These are phyloP conservation scores for Ridgeia piscesae DNA, from an alignment of 1,140 invertebrate genomes.

Conservation along the genomic window DNA sequence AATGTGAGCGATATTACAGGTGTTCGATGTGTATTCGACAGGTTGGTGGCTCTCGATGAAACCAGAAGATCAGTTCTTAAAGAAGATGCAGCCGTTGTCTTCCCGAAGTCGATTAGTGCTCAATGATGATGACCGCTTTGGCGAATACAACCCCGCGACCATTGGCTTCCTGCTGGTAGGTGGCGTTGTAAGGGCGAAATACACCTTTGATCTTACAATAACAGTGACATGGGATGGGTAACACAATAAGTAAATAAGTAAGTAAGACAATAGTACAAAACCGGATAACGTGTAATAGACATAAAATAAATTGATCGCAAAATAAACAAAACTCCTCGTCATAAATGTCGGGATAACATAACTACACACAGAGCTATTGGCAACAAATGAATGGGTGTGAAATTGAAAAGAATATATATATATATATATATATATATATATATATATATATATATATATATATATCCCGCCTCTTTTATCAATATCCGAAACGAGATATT, in stretches of 20 bases:
- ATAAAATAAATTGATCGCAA: neutral
- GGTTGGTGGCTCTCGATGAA: constrained; percentile 56
- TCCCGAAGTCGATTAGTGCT: neutral
- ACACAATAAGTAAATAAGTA: too few species aligned
- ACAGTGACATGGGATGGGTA: neutral
- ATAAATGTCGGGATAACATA: too few species aligned
- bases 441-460: too few species aligned
- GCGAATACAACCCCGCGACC: constrained; percentile 43
- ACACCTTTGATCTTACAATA: neutral
- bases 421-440: too few species aligned
- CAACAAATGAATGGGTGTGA: too few species aligned
- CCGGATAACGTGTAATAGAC: neutral
- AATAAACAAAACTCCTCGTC: neutral
- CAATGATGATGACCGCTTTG: constrained; percentile 42
- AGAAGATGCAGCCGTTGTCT: constrained; percentile 47
- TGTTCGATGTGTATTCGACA: constrained; percentile 29
- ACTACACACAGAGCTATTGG: too few species aligned
- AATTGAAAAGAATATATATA: too few species aligned
- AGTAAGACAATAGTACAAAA: neutral
- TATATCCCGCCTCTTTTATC: too few species aligned
- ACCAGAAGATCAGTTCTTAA: constrained; percentile 46
- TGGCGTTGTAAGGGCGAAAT: neutral
- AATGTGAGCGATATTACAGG: constrained; percentile 4
- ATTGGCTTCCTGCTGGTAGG: constrained; percentile 44
- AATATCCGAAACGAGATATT: too few species aligned